Evolutionary conservation across 2,888 invertebrate genomes (phyloP).

Genomic region (Patella ulyssiponensis): DNA sequence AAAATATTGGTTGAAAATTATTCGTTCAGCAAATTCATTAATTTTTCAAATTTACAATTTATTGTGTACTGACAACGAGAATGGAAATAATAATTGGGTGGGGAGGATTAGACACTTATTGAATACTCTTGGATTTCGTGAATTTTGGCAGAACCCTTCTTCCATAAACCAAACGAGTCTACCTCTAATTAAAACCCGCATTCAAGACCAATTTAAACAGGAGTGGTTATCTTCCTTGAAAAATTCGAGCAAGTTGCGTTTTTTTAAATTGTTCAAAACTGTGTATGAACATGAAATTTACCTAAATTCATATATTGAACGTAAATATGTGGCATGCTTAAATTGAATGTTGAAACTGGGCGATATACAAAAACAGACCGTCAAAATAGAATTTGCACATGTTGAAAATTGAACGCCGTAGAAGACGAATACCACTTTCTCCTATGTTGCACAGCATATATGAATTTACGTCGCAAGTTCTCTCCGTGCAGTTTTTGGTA

Average conservation of each 20-base stretch:
- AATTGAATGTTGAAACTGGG: conserved; percentile 4
- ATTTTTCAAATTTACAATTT: neutral
- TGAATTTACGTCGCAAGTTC: too few relatives aligned
- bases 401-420: neutral
- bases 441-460: neutral
- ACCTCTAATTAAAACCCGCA: neutral
- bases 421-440: neutral
- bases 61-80: neutral
- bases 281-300: neutral
- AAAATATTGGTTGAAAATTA: neutral
- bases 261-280: neutral
- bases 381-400: neutral
- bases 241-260: neutral
- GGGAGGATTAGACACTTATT: too few relatives aligned
- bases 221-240: neutral
- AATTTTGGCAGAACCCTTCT: too few relatives aligned
- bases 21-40: neutral
- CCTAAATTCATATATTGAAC: neutral
- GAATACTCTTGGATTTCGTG: too few relatives aligned
- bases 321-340: neutral
- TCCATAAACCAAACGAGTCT: neutral
- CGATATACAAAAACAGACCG: conserved; percentile 3
- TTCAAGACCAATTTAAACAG: neutral
- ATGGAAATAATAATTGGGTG: neutral
- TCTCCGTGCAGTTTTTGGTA: neutral